Base-by-base conservation (phyloP, 1,140 invertebrate genomes). In the Centruroides sculpturatus region DNA sequence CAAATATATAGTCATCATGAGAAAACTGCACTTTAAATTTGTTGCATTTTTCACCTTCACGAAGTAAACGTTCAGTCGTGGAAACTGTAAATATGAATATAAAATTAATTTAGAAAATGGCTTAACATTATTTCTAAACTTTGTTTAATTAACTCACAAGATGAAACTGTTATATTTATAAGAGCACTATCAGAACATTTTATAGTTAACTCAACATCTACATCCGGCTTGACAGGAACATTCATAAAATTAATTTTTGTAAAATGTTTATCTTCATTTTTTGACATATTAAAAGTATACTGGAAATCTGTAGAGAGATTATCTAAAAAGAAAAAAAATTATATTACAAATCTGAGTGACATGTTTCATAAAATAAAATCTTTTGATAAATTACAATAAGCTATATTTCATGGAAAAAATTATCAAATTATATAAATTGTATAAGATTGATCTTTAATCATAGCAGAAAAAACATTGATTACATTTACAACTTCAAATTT, bases 211-310 rank as follows among this genome's bases (percentile, higher is more conserved):
- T 97, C 92, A 3, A 92, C 91, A 77, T 98, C 93, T 13, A 92
- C 84, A 70, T 94, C 90, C 5, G 86, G 80, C 69, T 93, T 93
- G 3, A 84, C 81, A 5, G 93, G 93, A 49, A 86, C 85, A 76
- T 96, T 96, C 64, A 91, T 85, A 73, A 98, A 98, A 74, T 98
- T 97, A 61, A 98, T 97, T 66, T 91, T 87, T 0, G 87, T 89
- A 63, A 88, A 90, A 70, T 94, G 85, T 0, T 84, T 79, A 74
- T 97, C 92, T 69, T 96, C 92, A 67, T 89, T 87, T 73, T 84
- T 97, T 0, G 92, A 95, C 56, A 98, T 76, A 76, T 98, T 97
- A 73, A 98, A 98, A 0, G 93, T 98, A 75, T 97, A 98, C 72
- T 96, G 92, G 74, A 95, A 99, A 74, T 98, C 95, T 55, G 97